These are phyloP conservation scores for Hapalemur alaotrensis DNA, from an alignment of 2,797 vertebrate species.

Conservation along the genomic window DNA sequence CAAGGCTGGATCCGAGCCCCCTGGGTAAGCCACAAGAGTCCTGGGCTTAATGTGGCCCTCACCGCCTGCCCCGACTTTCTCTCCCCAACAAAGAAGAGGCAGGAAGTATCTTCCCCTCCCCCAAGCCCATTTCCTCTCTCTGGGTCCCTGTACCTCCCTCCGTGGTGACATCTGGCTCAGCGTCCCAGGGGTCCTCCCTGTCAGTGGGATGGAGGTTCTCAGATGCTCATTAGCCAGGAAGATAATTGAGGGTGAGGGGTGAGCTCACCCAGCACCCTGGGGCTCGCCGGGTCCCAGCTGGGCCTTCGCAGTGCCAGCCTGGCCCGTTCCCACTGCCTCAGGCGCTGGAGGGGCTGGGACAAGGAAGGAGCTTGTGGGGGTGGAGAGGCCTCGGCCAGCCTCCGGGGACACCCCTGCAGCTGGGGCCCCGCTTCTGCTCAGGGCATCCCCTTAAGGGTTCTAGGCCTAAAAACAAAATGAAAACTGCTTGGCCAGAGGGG, in stretches of 20 bases:
- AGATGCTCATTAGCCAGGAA: constrained; percentile 49
- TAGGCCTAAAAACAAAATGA: background rate
- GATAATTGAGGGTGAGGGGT: background rate
- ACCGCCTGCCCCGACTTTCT: background rate
- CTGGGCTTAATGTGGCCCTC: background rate
- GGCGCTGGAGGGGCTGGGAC: background rate
- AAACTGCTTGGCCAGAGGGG: background rate
- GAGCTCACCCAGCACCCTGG: constrained; percentile 1
- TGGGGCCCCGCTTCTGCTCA: background rate
- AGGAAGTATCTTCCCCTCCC: constrained; percentile 42
- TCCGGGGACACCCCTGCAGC: background rate
- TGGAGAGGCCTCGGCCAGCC: background rate
- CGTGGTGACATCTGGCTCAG: constrained; percentile 33
- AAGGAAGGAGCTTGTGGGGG: background rate
- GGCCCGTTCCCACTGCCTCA: background rate
- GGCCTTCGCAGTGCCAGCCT: background rate
- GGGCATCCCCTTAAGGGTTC: background rate
- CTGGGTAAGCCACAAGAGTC: background rate
- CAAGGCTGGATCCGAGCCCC: background rate
- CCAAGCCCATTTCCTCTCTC: constrained; percentile 44
- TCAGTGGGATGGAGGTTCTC: background rate
- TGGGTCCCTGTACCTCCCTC: background rate
- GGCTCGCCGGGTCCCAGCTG: background rate
- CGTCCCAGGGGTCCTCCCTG: background rate
- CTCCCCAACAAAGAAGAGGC: constrained; percentile 14